Conservation (phyloP, 2,888 invertebrate genomes). For the Dichetophora obliterata region DNA sequence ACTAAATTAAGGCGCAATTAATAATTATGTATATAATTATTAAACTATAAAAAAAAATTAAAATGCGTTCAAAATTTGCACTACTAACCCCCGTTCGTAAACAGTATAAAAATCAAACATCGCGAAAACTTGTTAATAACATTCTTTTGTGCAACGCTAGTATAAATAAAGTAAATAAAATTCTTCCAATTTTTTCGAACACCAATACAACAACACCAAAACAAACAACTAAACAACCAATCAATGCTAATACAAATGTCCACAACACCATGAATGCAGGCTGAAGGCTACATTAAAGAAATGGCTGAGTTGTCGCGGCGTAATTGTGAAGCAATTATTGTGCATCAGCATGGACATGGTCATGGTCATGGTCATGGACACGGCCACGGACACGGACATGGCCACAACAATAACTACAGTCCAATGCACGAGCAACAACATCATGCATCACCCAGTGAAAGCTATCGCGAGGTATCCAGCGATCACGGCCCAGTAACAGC, state of each 20-base stretch:
- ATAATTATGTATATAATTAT: background rate
- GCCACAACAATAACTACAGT: conserved; percentile 57
- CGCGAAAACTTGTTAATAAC: conserved; percentile 42
- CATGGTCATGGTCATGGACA: conserved; percentile 55
- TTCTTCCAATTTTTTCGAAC: conserved; percentile 20
- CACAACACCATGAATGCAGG: conserved; percentile 52
- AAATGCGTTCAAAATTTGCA: conserved; percentile 1
- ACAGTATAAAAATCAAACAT: conserved; percentile 21
- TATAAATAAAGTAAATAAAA: conserved; percentile 1
- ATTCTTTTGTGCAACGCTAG: conserved; percentile 10
- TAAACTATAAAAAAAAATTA: background rate
- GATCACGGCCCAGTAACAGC: conserved; percentile 51
- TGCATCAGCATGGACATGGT: conserved; percentile 58
- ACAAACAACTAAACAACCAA: conserved; percentile 36
- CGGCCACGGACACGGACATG: conserved; percentile 46
- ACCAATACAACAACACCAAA: conserved; percentile 45
- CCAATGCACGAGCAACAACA: conserved; percentile 57
- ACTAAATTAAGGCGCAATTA: background rate
- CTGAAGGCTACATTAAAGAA: conserved; percentile 67
- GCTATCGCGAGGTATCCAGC: conserved; percentile 70
- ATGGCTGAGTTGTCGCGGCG: conserved; percentile 66
- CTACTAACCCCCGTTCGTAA: background rate
- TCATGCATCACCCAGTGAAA: conserved; percentile 56
- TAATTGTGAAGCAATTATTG: conserved; percentile 64
- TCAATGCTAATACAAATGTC: conserved; percentile 31